These are phyloP conservation scores for Eurosta solidaginis DNA, from an alignment of 1,140 invertebrate species.

Conservation along the genomic window DNA sequence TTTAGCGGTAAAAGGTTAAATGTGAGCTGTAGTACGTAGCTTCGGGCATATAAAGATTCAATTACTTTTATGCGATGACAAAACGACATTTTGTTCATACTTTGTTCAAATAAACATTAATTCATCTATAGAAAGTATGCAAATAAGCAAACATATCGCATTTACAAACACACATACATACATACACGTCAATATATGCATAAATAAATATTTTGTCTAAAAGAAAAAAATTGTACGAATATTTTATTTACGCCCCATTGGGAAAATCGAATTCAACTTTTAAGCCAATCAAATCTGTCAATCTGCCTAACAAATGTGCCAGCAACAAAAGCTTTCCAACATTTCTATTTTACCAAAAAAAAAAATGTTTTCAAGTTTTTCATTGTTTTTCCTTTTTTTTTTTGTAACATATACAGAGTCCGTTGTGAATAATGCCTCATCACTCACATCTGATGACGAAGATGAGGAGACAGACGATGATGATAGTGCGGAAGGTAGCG, in stretches of 20 bases:
- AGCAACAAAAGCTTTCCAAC: not conserved
- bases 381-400: slow-evolving; percentile 36
- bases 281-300: slow-evolving; percentile 26
- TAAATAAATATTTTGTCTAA: not conserved
- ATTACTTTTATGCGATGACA: too few species aligned
- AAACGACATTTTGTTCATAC: too few species aligned
- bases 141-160: too few species aligned
- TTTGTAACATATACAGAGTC: slow-evolving; percentile 63
- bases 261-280: slow-evolving; percentile 14
- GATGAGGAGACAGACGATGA: slow-evolving; percentile 71
- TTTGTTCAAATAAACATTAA: too few species aligned
- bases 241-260: not conserved
- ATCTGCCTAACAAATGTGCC: slow-evolving; percentile 5
- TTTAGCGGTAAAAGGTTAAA: too few species aligned
- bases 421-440: slow-evolving; percentile 66
- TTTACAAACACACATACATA: too few species aligned
- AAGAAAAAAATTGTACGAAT: not conserved
- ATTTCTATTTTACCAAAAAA: slow-evolving; percentile 4
- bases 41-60: too few species aligned
- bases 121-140: too few species aligned
- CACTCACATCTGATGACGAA: slow-evolving; percentile 67
- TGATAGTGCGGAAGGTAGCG: slow-evolving; percentile 75
- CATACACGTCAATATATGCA: not conserved
- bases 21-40: too few species aligned
- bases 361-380: not conserved